Evolutionary conservation across 2,113 vertebrate genomes (phyloP).

Genomic region (Ciconia maguari): DNA sequence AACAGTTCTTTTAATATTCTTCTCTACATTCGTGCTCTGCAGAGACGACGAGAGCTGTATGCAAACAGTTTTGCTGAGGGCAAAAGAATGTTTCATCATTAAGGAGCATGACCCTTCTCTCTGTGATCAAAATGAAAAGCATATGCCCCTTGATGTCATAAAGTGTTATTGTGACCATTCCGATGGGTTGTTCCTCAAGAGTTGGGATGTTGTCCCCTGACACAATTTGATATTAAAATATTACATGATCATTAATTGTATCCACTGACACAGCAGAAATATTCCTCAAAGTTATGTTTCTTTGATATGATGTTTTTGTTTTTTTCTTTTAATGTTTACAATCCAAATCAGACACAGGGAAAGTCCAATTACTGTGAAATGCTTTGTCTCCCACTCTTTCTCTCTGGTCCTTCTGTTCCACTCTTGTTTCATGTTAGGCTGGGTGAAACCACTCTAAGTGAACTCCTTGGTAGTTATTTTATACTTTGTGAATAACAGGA

Average conservation of each 20-base stretch:
- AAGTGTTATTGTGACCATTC: background rate
- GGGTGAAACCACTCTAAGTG: background rate
- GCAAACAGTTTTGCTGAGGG: conserved; percentile 48
- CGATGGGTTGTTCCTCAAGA: background rate
- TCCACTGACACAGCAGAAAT: conserved; percentile 68
- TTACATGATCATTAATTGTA: conserved; percentile 32
- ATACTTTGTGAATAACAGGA: background rate
- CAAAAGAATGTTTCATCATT: conserved; percentile 40
- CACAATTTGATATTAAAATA: conserved; percentile 1
- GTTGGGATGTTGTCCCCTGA: background rate
- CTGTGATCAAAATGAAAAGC: conserved; percentile 21
- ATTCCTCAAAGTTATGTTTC: conserved; percentile 34
- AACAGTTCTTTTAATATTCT: conserved; percentile 55
- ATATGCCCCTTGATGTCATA: background rate
- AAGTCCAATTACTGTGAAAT: conserved; percentile 31
- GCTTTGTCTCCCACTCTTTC: background rate
- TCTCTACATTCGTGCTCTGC: background rate
- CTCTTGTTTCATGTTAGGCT: conserved; percentile 5
- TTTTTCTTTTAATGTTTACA: conserved; percentile 25
- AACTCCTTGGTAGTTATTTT: background rate
- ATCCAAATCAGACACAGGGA: background rate
- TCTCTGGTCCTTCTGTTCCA: conserved; percentile 5
- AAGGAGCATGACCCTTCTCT: conserved; percentile 15
- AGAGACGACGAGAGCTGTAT: background rate
- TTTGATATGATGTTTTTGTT: background rate